These are phyloP conservation scores for Periophthalmus modestus DNA, from an alignment of 2,113 vertebrate genomes.

Conservation along the genomic window DNA sequence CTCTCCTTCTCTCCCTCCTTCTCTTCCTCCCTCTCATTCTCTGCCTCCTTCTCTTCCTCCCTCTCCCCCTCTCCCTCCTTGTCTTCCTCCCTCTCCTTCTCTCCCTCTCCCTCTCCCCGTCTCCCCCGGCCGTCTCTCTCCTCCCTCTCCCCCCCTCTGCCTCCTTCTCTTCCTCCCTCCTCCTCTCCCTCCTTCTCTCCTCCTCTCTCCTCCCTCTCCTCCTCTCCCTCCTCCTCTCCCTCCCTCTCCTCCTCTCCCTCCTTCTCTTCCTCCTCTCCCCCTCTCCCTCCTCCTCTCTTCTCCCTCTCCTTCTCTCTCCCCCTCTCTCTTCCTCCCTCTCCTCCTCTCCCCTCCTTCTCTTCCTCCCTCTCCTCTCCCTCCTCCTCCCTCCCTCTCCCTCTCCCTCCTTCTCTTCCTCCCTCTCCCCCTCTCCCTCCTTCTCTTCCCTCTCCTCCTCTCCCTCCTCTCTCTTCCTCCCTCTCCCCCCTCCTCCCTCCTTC, in stretches of 20 bases:
- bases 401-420: slow-evolving; percentile 28
- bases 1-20: slow-evolving; percentile 1
- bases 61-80: slow-evolving; percentile 28
- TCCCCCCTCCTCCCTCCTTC: too few relatives aligned
- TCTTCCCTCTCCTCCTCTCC: too few relatives aligned
- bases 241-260: too few relatives aligned
- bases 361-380: slow-evolving; percentile 11
- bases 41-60: background rate
- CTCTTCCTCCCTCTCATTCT: too few relatives aligned
- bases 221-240: slow-evolving; percentile 14
- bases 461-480: too few relatives aligned
- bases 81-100: background rate
- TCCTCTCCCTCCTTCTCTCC: slow-evolving; percentile 28
- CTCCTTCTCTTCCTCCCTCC: too few relatives aligned
- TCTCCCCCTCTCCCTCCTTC: too few relatives aligned
- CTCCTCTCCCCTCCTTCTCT: too few relatives aligned
- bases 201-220: too few relatives aligned
- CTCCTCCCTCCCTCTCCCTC: too few relatives aligned
- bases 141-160: too few relatives aligned
- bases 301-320: background rate
- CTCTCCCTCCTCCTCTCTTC: slow-evolving; percentile 33
- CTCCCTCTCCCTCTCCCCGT: slow-evolving; percentile 1
- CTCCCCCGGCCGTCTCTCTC: too few relatives aligned
- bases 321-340: slow-evolving; percentile 28
- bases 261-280: background rate